Base-by-base conservation (phyloP, 64 coral and sea anemone genomes). In the Platygyra sinensis region DNA sequence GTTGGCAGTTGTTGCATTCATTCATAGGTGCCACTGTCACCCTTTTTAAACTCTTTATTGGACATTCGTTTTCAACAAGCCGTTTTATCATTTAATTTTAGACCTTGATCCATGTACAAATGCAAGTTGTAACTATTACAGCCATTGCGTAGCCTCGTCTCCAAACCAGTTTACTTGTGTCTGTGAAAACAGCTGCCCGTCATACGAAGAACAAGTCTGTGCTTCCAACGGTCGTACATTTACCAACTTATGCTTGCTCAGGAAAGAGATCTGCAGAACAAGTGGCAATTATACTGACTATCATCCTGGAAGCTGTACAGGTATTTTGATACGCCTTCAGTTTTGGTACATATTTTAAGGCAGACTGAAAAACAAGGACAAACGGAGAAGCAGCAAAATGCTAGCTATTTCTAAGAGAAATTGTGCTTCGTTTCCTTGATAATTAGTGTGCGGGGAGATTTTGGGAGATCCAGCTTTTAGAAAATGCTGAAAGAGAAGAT, bases 121-220 rank as follows among this genome's bases (percentile, higher is more conserved):
- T 39, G 82, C 86, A 22, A 30, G 60, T 5, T 92, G 90, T 49
- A 73, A 71, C 17, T 87, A 87, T 33, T 73, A 87, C 38, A 83
- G 60, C 8, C 18, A 72, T 3, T 92, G 90, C 75, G 78, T 78
- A 76, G 90, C 90, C 2, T 92, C 75, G 30, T 74, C 90, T 30
- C 60, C 82, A 9, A 8, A 39, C 22, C 81, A 87, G 31, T 74
- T 60, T 29, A 73, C 52, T 10, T 92, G 90, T 60, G 90, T 87
- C 27, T 92, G 90, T 19, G 51, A 79, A 67, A 31, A 32, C 3
- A 52, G 67, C 20, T 92, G 82, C 30, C 82, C 82, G 72, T 33
- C 82, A 15, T 92, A 92, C 62, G 82, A 87, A 79, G 82, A 79
- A 29, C 74, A 76, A 8, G 89, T 91, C 15, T 91, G 89, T 18